phyloP scores from a whole-genome alignment of 2,797 vertebrate species.

The Muscicapa striata region DNA sequence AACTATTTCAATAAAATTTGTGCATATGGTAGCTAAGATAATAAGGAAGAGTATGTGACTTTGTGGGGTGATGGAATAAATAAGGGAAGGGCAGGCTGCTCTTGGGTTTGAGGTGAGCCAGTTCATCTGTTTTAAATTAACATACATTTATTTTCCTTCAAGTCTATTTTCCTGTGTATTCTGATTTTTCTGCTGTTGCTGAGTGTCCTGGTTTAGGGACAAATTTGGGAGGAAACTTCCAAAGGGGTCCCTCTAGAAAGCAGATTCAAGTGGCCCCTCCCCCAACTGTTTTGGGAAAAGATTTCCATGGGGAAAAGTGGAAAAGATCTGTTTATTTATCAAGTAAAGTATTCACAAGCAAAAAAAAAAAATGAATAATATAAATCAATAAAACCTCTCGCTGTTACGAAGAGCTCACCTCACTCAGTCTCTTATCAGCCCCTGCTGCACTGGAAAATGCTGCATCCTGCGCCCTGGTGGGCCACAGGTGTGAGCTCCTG shows the following conservation, averaged over 20 bases:
- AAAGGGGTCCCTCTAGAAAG: background rate
- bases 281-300: background rate
- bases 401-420: background rate
- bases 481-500: background rate
- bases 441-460: background rate
- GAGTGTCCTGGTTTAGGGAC: background rate
- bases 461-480: fast-evolving
- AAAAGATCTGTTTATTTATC: background rate
- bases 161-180: background rate
- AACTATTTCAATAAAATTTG: background rate
- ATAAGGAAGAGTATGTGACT: background rate
- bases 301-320: background rate
- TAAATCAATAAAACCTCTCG: background rate
- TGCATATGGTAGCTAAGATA: background rate
- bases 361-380: background rate
- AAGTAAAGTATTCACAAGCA: background rate
- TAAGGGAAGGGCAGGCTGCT: background rate
- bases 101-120: background rate
- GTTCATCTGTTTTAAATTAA: background rate
- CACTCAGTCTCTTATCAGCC: no score
- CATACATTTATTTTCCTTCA: background rate
- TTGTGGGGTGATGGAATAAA: background rate
- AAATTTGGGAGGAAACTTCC: background rate
- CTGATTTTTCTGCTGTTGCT: background rate
- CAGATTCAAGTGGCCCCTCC: background rate